These are phyloP conservation scores for Nesospiza acunhae DNA, from an alignment of 2,113 vertebrate species.

Conservation along the genomic window DNA sequence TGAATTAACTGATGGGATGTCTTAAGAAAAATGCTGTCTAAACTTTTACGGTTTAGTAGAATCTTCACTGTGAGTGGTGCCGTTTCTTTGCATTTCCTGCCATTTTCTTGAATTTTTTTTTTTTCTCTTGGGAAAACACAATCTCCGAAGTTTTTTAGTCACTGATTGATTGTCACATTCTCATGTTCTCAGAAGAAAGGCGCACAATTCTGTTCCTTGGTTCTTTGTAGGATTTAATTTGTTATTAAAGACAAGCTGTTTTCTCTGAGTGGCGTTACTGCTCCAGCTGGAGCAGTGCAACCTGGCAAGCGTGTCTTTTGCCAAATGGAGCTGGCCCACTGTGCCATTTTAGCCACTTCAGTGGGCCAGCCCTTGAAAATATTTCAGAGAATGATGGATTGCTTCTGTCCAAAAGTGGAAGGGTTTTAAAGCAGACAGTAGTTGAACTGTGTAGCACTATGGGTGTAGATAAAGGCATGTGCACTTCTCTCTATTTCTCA, in stretches of 20 bases:
- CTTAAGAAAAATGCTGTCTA: constrained; percentile 30
- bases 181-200: constrained; percentile 28
- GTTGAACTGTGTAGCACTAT: not conserved
- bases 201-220: constrained; percentile 47
- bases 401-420: constrained; percentile 8
- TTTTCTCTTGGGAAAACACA: not conserved
- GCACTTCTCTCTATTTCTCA: constrained; percentile 47
- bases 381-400: not conserved
- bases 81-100: constrained; percentile 11
- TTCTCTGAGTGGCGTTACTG: not conserved
- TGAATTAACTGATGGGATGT: not conserved
- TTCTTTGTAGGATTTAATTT: constrained; percentile 5
- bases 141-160: not conserved
- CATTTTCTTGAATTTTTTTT: not conserved
- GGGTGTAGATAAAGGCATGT: constrained; percentile 37
- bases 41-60: constrained; percentile 33
- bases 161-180: not conserved
- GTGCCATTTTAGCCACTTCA: constrained; percentile 34
- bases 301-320: constrained; percentile 5
- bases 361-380: not conserved
- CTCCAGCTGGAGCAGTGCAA: not conserved
- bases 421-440: not conserved
- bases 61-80: constrained; percentile 40
- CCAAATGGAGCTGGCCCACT: constrained; percentile 25
- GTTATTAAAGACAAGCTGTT: not conserved